These are phyloP conservation scores for Tychaedon coryphoeus DNA, from an alignment of 2,113 vertebrate species.

Conservation along the genomic window DNA sequence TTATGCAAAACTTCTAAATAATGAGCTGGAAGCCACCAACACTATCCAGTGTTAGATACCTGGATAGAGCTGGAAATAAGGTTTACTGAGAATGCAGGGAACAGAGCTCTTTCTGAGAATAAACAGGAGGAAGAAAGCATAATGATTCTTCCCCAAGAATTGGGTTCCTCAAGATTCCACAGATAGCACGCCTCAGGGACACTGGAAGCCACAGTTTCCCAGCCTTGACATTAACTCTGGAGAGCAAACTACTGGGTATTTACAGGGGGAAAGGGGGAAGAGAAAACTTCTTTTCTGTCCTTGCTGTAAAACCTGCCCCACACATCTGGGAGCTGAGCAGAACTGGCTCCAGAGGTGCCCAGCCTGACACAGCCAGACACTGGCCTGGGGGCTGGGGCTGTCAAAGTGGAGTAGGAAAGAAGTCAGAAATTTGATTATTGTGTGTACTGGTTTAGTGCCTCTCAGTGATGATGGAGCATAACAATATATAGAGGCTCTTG, in stretches of 20 bases:
- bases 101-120: not conserved
- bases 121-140: not conserved
- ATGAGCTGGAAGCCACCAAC: not conserved
- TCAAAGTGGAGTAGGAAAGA: not conserved
- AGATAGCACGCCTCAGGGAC: rapidly evolving
- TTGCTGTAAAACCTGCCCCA: not conserved
- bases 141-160: not conserved
- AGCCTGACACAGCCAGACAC: not conserved
- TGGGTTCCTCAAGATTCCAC: not conserved
- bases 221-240: not conserved
- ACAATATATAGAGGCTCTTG: not conserved
- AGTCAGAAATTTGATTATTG: not conserved
- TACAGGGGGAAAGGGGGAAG: not conserved
- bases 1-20: not conserved
- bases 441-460: not conserved
- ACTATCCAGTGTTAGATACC: not conserved
- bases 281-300: not conserved
- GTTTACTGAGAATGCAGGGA: not conserved
- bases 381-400: not conserved
- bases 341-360: not conserved
- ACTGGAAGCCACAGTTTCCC: not conserved
- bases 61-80: not conserved
- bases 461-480: not conserved
- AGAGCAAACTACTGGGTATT: not conserved
- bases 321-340: not conserved